Evolutionary conservation across 2,797 vertebrate genomes (phyloP), one percentile per base, ranked within the genome.

Genomic region (Neopelma chrysocephalum): DNA sequence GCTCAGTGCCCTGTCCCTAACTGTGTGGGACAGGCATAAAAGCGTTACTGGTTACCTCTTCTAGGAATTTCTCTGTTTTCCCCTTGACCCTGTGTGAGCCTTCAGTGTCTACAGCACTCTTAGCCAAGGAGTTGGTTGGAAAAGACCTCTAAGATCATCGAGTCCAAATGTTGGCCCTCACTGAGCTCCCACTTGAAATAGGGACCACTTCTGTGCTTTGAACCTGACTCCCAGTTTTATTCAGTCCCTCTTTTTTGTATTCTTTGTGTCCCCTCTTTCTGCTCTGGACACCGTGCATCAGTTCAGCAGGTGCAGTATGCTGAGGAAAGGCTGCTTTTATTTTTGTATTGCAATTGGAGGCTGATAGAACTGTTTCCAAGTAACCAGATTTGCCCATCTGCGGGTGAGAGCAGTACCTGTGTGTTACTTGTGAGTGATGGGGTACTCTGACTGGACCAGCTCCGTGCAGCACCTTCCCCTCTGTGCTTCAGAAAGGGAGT

Each of bases 1-100:
- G 3, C 34, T 78, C 3, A 2, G 0, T 51, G 29, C 42, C 2
- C 0, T 80, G 60, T 25, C 40, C 31, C 5, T 69, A 23, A 36
- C 15, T 3, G 2, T 3, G 2, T 31, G 14, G 29, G 42, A 50
- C 7, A 53, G 53, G 26, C 32, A 32, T 50, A 56, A 57, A 73
- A 50, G 31, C 27, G 6, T 23, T 2, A 0, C 38, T 34, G n/a
- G 3, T 31, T 78, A 53, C 45, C 18, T 85, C 10, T 85, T 64
- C 25, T 38, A 78, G 32, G 26, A 42, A 20, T 15, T 51, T 51
- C 16, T 60, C 16, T 31, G 0, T 53, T 77, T 82, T 75, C 42
- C 26, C 13, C 22, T 40, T 57, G 48, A 25, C 38, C 14, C 6
- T 40, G 4, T 27, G n/a, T 56, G 60, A 64, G 19, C 29, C 69